Evolutionary conservation across 2,888 invertebrate species (phyloP), one percentile per base, ranked within the genome.

Genomic region (Trachelus stipa): DNA sequence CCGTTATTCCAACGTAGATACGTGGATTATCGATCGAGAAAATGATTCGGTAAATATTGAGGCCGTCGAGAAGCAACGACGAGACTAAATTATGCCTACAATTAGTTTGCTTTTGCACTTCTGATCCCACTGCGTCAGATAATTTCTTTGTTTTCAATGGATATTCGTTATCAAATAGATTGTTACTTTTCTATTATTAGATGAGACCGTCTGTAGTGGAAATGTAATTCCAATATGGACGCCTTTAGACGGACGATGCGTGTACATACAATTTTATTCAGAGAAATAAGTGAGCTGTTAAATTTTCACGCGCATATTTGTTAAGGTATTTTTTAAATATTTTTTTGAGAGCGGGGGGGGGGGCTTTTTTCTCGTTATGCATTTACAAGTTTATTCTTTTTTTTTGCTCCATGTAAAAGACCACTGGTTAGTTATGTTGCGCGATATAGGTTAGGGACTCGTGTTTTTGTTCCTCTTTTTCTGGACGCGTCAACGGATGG

Each of bases 31-130:
- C 35, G 74, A 82, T 84, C 83, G 84, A 83, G 83, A 76, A 56
- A 80, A 81, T 80, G 81, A 83, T 83, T 83, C 81, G 81, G 76
- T 79, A 80, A 82, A 80, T 80, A 81, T 78, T 79, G 75, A 81
- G 78, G 79, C 81, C 81, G 80, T 80, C 73, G 81, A 81, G 56
- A 15, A 23, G 9, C 9, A 56, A 23, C 9, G 56, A 56, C 23
- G 23, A 56, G 23, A 23, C 56, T 56, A 56, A 56, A 23, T 56
- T 56, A 23, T 9, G 6, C 23, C 9, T 56, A 23, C 23, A 6
- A 23, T 56, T 56, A 23, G 9, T 23, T 56, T 56, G 23, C 23
- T 23, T 56, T 23, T 23, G 23, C 23, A 56, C 56, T 56, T 56
- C 23, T 9, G 56, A 23, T 56, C 9, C 9, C 2, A 56, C 23